Conservation (phyloP, 2,797 vertebrate genomes). For the Uromys caudimaculatus region DNA sequence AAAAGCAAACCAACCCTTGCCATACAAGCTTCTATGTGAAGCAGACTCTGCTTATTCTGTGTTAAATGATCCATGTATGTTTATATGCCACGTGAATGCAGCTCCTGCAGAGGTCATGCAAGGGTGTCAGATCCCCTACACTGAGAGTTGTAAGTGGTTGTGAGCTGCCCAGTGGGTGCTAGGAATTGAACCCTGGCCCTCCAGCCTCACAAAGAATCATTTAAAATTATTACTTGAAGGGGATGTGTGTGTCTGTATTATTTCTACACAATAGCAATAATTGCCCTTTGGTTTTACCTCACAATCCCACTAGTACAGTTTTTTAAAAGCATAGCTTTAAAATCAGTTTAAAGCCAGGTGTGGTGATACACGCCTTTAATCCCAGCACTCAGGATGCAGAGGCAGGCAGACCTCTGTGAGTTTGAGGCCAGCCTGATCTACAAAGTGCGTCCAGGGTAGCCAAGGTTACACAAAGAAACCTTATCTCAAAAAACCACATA, state of each 20-base stretch:
- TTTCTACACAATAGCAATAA: neutral
- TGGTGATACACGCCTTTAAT: neutral
- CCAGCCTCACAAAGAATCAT: neutral
- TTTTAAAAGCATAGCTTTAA: slow-evolving; percentile 10
- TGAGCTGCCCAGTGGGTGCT: neutral
- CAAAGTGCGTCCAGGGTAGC: neutral
- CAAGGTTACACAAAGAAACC: neutral
- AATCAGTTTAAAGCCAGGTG: neutral
- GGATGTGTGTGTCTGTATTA: neutral
- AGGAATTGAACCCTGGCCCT: neutral
- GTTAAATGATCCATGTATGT: neutral
- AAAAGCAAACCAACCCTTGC: neutral
- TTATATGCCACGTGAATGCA: neutral
- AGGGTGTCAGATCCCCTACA: neutral
- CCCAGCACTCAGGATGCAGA: neutral
- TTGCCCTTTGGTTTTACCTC: neutral
- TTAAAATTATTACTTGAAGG: neutral
- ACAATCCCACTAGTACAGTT: neutral
- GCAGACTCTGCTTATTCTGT: neutral
- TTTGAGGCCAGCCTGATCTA: neutral
- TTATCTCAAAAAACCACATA: neutral
- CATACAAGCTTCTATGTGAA: neutral
- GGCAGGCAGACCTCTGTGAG: neutral
- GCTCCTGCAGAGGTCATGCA: neutral
- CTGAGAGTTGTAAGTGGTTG: neutral